Evolutionary conservation across 1,140 invertebrate genomes (phyloP).

Genomic region (Eciton burchellii): DNA sequence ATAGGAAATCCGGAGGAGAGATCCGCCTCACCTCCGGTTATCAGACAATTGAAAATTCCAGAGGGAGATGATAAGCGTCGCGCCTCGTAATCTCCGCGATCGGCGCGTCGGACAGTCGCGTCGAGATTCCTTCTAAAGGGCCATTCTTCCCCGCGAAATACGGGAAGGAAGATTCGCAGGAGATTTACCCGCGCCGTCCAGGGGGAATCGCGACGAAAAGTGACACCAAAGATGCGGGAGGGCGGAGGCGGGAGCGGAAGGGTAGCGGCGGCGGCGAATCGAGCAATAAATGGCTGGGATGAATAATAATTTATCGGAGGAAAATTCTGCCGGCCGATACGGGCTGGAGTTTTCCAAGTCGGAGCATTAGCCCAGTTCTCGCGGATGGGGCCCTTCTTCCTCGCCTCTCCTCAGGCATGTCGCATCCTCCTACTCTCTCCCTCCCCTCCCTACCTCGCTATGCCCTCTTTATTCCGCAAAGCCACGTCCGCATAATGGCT

Average conservation of each 20-base stretch:
- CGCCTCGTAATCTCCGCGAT: constrained; percentile 9
- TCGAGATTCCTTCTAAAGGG: constrained; percentile 15
- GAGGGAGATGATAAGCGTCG: constrained; percentile 38
- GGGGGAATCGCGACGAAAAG: background rate
- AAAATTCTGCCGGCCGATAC: constrained; percentile 71
- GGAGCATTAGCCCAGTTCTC: constrained; percentile 79
- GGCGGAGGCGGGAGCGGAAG: constrained; percentile 1
- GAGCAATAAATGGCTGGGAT: constrained; percentile 74
- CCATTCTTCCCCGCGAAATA: background rate
- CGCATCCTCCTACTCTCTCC: too few species aligned
- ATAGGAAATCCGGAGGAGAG: constrained; percentile 23
- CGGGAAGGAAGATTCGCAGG: background rate
- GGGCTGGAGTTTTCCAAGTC: constrained; percentile 74
- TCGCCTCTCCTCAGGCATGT: background rate
- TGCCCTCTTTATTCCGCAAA: constrained; percentile 53
- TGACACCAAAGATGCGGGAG: constrained; percentile 1
- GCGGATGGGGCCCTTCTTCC: constrained; percentile 50
- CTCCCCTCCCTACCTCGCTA: constrained; percentile 14
- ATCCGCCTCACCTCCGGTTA: constrained; percentile 26
- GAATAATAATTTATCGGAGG: constrained; percentile 81
- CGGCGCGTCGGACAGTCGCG: constrained; percentile 1
- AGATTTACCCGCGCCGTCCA: background rate
- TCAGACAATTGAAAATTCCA: constrained; percentile 58
- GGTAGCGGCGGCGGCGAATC: constrained; percentile 2
- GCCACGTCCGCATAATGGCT: constrained; percentile 76